These are phyloP conservation scores for Sialis fuliginosa DNA, from an alignment of 2,888 invertebrate genomes.

Conservation along the genomic window DNA sequence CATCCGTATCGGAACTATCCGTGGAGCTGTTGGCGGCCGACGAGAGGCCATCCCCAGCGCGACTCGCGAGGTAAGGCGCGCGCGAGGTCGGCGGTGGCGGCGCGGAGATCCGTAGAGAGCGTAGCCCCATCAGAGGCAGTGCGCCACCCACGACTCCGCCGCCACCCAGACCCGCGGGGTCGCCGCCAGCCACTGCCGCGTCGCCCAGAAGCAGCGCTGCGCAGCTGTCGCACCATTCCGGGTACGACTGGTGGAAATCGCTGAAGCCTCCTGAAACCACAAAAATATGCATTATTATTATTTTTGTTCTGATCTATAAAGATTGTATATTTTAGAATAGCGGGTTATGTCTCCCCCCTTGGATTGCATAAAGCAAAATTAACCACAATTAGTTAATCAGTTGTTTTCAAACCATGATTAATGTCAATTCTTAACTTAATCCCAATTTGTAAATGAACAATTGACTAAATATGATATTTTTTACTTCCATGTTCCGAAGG, in stretches of 20 bases:
- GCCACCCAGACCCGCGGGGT: constrained; percentile 14
- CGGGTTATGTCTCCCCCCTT: too few relatives aligned
- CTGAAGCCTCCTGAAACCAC: constrained; percentile 64
- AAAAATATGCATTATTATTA: constrained; percentile 7
- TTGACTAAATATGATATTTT: too few relatives aligned
- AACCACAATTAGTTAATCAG: too few relatives aligned
- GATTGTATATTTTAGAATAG: too few relatives aligned
- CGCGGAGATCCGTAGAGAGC: constrained; percentile 23
- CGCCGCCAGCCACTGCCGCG: constrained; percentile 13
- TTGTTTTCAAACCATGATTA: too few relatives aligned
- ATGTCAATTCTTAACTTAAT: too few relatives aligned
- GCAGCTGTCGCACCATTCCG: constrained; percentile 80
- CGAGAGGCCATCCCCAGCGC: constrained; percentile 22
- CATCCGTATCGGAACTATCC: constrained; percentile 26
- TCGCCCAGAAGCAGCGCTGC: constrained; percentile 27
- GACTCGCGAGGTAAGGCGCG: constrained; percentile 18
- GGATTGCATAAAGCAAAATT: too few relatives aligned
- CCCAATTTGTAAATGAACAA: too few relatives aligned
- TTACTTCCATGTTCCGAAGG: too few relatives aligned
- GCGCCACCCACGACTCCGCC: constrained; percentile 17
- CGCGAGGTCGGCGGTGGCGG: constrained; percentile 16
- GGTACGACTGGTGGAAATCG: constrained; percentile 67
- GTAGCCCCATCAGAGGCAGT: constrained; percentile 22
- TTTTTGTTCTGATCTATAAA: too few relatives aligned
- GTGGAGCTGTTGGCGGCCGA: constrained; percentile 26